Evolutionary conservation across 30 jellyfish, hydroid and myxozoan genomes (phyloP), one percentile per base, ranked within the genome.

Genomic region (Aurelia sp.): DNA sequence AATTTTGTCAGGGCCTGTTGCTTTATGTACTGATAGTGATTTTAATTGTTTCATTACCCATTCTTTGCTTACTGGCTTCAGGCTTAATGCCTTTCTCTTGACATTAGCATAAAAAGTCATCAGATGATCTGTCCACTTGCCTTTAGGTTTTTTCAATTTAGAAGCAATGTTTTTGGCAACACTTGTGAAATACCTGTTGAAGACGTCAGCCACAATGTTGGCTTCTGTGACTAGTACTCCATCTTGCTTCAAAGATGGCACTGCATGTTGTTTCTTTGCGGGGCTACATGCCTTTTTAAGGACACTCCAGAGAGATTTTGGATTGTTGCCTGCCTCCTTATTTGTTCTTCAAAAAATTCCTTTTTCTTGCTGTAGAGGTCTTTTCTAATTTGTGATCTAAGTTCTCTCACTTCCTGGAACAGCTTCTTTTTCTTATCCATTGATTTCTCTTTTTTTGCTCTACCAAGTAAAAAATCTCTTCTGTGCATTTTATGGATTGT

Each of bases 191-290:
- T 72, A 40, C 51, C 55, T 72, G 83, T 72, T 72, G 68, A 72
- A 72, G 40, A 72, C 83, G 48, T 72, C 83, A 72, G 83, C 83
- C 70, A 72, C 67, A 72, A 41, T 72, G 69, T 72, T 44, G 83
- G 83, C 83, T 72, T 72, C 83, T 72, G 83, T 72, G 83, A 40
- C 83, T 72, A 72, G 83, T 72, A 48, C 69, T 72, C 83, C 68
- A 72, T 72, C 69, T 48, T 72, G 83, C 48, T 72, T 72, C 70
- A 72, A 72, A 72, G 83, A 48, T 72, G 83, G 83, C 69, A 72
- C 83, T 72, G 83, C 83, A 72, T 72, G 83, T 71, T 37, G 70
- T 72, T 72, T 72, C 48, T 72, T 72, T 72, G 68, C 48, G 83
- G 83, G 70, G 69, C 83, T 72, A 72, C 83, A 50, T 72, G 69